Base-by-base conservation (phyloP, 2,888 invertebrate species). In the Drosophila gaucha region DNA sequence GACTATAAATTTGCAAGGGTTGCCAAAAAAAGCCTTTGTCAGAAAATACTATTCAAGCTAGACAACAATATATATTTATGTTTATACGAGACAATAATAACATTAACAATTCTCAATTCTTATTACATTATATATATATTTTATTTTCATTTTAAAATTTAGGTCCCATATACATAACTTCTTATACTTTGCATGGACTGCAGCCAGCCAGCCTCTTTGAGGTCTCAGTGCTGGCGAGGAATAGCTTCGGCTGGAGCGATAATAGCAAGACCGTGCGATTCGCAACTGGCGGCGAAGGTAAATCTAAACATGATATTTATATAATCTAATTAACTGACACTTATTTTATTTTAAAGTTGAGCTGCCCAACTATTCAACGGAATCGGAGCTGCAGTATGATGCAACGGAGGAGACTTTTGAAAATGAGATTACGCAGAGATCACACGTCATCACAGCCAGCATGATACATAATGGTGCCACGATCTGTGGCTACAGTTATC, bases 191-290 rank as follows among this genome's bases (percentile, higher is more conserved):
- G 2, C 93, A 94, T 55, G 97, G 96, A 0, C 92, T 97, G 2
- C 94, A 94, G 26, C 94, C 95, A 1, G 94, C 95, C 5, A 95
- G 95, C 0, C 94, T 95, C 0, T 97, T 96, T 79, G 96, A 97
- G 92, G 96, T 95, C 0, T 92, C 95, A 0, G 94, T 97, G 2
- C 93, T 95, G n/a, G 96, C 96, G 0, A 94, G 96, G 89, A 97
- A 97, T 91, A 94, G 95, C 83, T 96, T 95, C 83, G 97, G 97
- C n/a, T 96, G 96, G 96, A 96, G 96, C 77, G 95, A 95, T 76
- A 94, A 95, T 0, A 96, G 96, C 10, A 93, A 95, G 2, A 93
- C 95, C 47, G 92, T 96, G 57, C 94, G 95, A 87, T 97, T 97
- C 87, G 94, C 96, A 12, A 97, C 97, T 0, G 94, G 94, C 50